Evolutionary conservation across 2,888 invertebrate species (phyloP), one percentile per base, ranked within the genome.

Genomic region (Apotomis turbidana): DNA sequence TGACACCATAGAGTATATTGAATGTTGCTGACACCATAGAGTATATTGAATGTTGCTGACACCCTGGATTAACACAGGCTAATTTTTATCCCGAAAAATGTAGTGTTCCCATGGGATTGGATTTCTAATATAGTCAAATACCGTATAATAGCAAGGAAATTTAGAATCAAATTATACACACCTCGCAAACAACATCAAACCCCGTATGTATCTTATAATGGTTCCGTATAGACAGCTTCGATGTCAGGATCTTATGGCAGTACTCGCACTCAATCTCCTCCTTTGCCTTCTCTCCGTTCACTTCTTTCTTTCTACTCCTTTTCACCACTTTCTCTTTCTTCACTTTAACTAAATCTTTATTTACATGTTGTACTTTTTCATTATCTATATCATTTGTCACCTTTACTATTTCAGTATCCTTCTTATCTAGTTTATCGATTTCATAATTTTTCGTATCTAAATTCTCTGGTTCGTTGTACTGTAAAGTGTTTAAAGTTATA

Each of bases 171-270:
- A 49, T 5, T 13, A 4, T 12, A 27, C 77, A 76, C 73, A 85
- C 87, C 83, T 87, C 87, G 74, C 87, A 87, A 4, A 87, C 86
- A 4, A 92, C 87, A 80, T 92, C 90, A 76, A 92, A 91, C 0
- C 92, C 92, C 0, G 90, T 91, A 70, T 93, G 92, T 71, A 92
- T 93, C 71, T 93, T 93, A 67, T 90, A 87, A 86, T 93, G 93
- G 74, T 91, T 92, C 5, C 91, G 76, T 57, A 92, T 74, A 0
- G 92, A 92, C 59, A 90, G 71, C 70, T 88, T 90, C 0, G 91
- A 92, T 0, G 91, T 89, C 49, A 92, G 77, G 46, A 90, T 83
- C 68, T 93, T 93, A 75, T 91, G 88, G 67, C 92, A 93, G 72
- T 87, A 84, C 79, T 91, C 90, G 79, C 92, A 93, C 71, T 91